A percentile compares a stretch with the other conserved stretches of the same genome.
Conservation (phyloP, 2,888 invertebrate species). For the Argyresthia goedartella region DNA sequence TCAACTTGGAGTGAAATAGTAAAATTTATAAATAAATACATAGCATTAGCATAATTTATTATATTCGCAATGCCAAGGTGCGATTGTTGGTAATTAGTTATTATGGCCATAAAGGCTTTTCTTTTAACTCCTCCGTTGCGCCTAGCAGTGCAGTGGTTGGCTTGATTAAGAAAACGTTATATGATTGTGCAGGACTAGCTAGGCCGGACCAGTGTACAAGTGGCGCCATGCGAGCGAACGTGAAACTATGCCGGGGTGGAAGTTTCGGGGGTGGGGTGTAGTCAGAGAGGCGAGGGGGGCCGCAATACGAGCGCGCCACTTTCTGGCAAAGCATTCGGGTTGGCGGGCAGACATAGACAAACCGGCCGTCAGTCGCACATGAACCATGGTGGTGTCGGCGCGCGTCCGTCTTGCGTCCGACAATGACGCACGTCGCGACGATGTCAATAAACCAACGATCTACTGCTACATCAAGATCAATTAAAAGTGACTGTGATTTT, state of each 20-base stretch:
- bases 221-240: conserved; percentile 62
- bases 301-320: conserved; percentile 43
- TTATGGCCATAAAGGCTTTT: conserved; percentile 27
- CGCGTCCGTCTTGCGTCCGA: conserved; percentile 41
- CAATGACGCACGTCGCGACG: conserved; percentile 38
- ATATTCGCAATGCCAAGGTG: too few species aligned
- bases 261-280: conserved; percentile 34
- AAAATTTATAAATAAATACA: background rate
- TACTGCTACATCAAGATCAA: conserved; percentile 33
- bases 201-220: conserved; percentile 47
- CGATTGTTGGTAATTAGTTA: conserved; percentile 22
- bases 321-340: conserved; percentile 37
- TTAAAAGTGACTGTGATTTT: conserved; percentile 2
- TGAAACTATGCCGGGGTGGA: conserved; percentile 55
- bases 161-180: conserved; percentile 67
- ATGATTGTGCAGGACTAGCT: conserved; percentile 48
- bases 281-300: conserved; percentile 31
- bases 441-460: conserved; percentile 42
- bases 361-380: conserved; percentile 46
- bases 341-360: conserved; percentile 28
- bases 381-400: conserved; percentile 53
- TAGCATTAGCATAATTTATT: background rate
- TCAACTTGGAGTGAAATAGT: too few species aligned
- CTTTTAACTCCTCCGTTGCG: conserved; percentile 40
- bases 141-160: conserved; percentile 14